Evolutionary conservation across 2,888 invertebrate genomes (phyloP), one percentile per base, ranked within the genome.

Genomic region (Operophtera brumata): DNA sequence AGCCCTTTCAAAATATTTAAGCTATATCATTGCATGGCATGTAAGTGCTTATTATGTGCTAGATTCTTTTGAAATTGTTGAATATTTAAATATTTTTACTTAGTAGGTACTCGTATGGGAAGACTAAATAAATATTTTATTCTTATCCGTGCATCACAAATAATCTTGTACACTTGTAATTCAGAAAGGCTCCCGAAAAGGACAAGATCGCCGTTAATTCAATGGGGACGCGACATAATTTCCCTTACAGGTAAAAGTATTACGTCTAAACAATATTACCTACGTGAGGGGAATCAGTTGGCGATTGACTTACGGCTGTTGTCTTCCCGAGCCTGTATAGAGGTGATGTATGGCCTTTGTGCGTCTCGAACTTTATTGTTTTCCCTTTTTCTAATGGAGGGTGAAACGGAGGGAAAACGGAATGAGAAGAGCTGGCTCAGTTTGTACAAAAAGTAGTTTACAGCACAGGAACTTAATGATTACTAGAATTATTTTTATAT

Each of bases 181-280:
- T 35, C 39, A 28, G 44, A 48, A 42, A 43, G 36, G 28, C 14
- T 13, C 40, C 56, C 52, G 39, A 65, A 60, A 62, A 62, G 64
- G 69, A 64, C 67, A 67, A 67, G 67, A 66, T 62, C 61, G 62
- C 69, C 74, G 73, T 77, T 80, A 78, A 82, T 81, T 73, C 78
- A 75, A 79, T 58, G 70, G 75, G 73, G 80, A 76, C 80, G 78
- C 75, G 77, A 78, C 72, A 81, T 82, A 78, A 82, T 82, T 79
- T 78, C 71, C 71, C 61, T 70, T 63, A 64, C 82, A 82, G 83
- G 81, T 82, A 80, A 82, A 81, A 82, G 81, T 82, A 82, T 82
- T 81, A 78, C 78, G 77, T 74, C 73, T 79, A 81, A 82, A 82
- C 82, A 82, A 79, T 83, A 83, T 83, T 82, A 82, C 75, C 56